Evolutionary conservation across 2,113 vertebrate species (phyloP).

Genomic region (Rhabdornis inornatus): DNA sequence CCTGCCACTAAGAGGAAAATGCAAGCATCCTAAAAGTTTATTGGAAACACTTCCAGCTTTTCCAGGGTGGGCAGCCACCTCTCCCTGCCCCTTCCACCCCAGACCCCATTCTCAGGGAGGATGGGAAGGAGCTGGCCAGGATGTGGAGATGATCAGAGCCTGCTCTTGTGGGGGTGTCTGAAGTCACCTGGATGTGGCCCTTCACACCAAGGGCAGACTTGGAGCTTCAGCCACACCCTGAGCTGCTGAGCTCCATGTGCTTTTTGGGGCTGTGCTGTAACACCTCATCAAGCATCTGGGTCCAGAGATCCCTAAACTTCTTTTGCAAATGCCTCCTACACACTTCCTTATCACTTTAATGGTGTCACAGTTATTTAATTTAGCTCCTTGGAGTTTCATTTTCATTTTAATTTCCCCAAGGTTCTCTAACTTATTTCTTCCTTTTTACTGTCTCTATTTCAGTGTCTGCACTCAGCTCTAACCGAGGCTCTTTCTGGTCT

Average conservation of each 20-base stretch:
- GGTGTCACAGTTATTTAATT: slow-evolving; percentile 50
- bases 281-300: background rate
- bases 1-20: background rate
- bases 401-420: slow-evolving; percentile 62
- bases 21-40: background rate
- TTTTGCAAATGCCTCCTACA: background rate
- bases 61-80: background rate
- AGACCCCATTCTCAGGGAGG: background rate
- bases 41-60: background rate
- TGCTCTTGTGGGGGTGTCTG: background rate
- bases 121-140: background rate
- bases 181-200: background rate
- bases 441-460: background rate
- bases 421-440: background rate
- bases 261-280: background rate
- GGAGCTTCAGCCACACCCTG: background rate
- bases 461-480: background rate
- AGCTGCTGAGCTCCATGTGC: background rate
- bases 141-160: background rate
- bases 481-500: background rate
- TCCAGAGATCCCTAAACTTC: background rate
- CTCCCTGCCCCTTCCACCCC: background rate
- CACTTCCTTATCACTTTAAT: background rate
- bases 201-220: background rate
- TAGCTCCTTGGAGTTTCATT: slow-evolving; percentile 33